Conservation (phyloP, 1,140 invertebrate species). For the Agrilus planipennis region DNA sequence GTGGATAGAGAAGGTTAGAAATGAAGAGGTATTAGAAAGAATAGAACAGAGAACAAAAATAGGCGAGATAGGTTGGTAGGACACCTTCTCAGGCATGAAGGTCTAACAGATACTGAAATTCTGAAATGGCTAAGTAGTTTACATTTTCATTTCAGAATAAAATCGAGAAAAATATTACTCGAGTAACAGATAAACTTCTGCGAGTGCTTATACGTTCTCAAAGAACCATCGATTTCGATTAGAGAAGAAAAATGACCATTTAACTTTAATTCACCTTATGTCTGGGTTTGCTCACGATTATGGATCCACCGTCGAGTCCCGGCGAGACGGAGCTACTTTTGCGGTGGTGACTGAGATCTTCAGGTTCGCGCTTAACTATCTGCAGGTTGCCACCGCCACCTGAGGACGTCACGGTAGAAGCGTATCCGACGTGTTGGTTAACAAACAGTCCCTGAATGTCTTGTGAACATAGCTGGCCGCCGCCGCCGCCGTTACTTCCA, state of each 20-base stretch:
- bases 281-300: conserved; percentile 31
- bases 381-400: conserved; percentile 36
- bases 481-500: no score
- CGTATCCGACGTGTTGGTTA: conserved; percentile 39
- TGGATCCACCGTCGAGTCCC: conserved; percentile 28
- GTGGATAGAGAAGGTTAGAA: no score
- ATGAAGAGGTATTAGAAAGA: no score
- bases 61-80: no score
- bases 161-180: no score
- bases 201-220: not conserved
- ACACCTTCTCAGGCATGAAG: no score
- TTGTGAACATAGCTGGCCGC: conserved; percentile 28
- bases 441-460: conserved; percentile 52
- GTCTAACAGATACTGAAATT: no score
- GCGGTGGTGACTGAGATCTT: conserved; percentile 45
- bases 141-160: no score
- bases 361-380: conserved; percentile 51
- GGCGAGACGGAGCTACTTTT: conserved; percentile 31
- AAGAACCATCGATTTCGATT: not conserved
- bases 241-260: conserved; percentile 1
- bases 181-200: no score
- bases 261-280: conserved; percentile 27
- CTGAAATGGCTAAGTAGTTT: no score
- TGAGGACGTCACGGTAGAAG: conserved; percentile 26
- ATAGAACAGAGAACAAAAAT: no score